These are phyloP conservation scores for Atta colombica DNA, from an alignment of 1,140 invertebrate genomes.

Conservation along the genomic window DNA sequence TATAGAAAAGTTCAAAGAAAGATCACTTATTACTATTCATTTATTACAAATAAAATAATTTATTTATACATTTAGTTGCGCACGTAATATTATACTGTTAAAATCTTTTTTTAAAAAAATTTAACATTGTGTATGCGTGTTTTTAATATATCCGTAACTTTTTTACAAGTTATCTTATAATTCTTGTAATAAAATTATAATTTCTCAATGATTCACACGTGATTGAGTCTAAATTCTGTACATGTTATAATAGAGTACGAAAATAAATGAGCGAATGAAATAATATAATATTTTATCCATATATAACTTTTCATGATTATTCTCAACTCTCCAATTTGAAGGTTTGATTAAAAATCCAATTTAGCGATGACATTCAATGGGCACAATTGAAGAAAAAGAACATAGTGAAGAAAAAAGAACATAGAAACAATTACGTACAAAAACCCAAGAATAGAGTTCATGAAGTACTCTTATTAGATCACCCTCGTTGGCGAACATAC, in stretches of 20 bases:
- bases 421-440: conserved; percentile 78
- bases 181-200: background rate
- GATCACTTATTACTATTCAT: background rate
- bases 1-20: background rate
- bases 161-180: background rate
- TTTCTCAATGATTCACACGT: background rate
- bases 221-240: background rate
- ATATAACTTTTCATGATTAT: background rate
- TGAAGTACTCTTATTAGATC: conserved; percentile 44
- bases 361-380: background rate
- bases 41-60: conserved; percentile 10
- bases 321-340: background rate
- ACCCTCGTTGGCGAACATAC: conserved; percentile 77
- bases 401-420: background rate
- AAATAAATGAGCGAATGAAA: background rate
- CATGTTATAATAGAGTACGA: background rate
- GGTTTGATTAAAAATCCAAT: background rate
- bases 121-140: background rate
- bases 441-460: conserved; percentile 77
- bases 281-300: background rate
- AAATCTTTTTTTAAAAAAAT: background rate
- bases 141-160: background rate
- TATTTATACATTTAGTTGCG: too few relatives aligned
- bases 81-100: background rate
- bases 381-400: background rate